phyloP scores from a whole-genome alignment of 2,113 vertebrate genomes.

The Ailurus styani region DNA sequence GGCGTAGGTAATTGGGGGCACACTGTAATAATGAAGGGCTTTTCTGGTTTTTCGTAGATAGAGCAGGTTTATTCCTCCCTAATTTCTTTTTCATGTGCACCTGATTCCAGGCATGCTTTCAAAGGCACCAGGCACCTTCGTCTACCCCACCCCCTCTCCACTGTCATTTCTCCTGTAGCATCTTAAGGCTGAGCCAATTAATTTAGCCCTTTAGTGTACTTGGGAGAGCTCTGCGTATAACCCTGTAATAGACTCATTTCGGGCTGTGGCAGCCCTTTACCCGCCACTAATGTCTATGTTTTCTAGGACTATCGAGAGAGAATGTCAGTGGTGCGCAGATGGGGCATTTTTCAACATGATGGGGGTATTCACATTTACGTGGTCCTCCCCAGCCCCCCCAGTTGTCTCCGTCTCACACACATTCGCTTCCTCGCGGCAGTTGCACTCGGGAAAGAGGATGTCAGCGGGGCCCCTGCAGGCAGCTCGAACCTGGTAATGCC shows the following conservation, averaged over 20 bases:
- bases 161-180: constrained; percentile 41
- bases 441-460: neutral
- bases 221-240: neutral
- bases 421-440: neutral
- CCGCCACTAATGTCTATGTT: neutral
- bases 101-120: constrained; percentile 43
- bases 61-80: constrained; percentile 6
- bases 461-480: neutral
- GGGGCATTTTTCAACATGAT: neutral
- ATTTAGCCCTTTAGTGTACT: constrained; percentile 50
- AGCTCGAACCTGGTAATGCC: neutral
- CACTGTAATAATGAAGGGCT: neutral
- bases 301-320: neutral
- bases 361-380: neutral
- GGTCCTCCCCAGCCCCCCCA: neutral
- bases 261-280: neutral
- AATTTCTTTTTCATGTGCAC: constrained; percentile 36
- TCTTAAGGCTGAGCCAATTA: constrained; percentile 55
- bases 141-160: neutral
- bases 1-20: neutral
- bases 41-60: constrained; percentile 46
- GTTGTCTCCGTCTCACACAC: neutral
- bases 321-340: neutral
- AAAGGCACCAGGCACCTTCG: neutral
- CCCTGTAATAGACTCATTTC: constrained; percentile 6